Evolutionary conservation across 2,888 invertebrate genomes (phyloP), one percentile per base, ranked within the genome.

Genomic region (Stenchaetothrips biformis): DNA sequence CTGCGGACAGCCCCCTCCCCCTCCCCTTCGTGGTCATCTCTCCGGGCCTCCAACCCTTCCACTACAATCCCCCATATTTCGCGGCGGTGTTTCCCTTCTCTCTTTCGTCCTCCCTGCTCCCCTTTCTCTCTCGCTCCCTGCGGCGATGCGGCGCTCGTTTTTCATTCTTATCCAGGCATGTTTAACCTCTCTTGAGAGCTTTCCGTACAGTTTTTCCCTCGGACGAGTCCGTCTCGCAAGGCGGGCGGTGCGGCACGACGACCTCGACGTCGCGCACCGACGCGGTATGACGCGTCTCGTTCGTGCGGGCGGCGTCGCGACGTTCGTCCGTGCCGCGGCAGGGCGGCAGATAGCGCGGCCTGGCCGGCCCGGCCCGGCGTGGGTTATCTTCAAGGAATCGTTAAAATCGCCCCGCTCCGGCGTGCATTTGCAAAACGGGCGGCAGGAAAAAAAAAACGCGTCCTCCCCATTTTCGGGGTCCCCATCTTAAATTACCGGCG

Each of bases 141-240:
- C 67, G 21, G 25, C 67, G 67, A 74, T 25, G 37, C 37, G 67
- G 67, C 25, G 67, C 67, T 74, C 67, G 25, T 74, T 74, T 74
- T 74, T 74, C 67, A 74, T 74, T 74, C 67, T 74, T 74, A 74
- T 74, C 67, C 67, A 21, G 67, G 67, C 67, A 74, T 74, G 67
- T 74, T 74, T 74, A 74, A 74, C 67, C 67, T 74, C 67, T 74
- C 67, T 37, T 37, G 67, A 74, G 67, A 74, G 67, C 67, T 74
- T 74, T 74, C 67, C 25, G 67, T 74, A 74, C 67, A 74, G 25
- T 74, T 74, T 74, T 21, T 25, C 67, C 25, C 21, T 67, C 53
- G 16, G 53, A 16, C 59, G 13, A 6, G 59, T 6, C 59, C 59
- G 67, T 67, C 67, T 21, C 67, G 18, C 21, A 21, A 4, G 37